These are phyloP conservation scores for Psittacula derbiana DNA, from an alignment of 2,797 vertebrate genomes.

Conservation along the genomic window DNA sequence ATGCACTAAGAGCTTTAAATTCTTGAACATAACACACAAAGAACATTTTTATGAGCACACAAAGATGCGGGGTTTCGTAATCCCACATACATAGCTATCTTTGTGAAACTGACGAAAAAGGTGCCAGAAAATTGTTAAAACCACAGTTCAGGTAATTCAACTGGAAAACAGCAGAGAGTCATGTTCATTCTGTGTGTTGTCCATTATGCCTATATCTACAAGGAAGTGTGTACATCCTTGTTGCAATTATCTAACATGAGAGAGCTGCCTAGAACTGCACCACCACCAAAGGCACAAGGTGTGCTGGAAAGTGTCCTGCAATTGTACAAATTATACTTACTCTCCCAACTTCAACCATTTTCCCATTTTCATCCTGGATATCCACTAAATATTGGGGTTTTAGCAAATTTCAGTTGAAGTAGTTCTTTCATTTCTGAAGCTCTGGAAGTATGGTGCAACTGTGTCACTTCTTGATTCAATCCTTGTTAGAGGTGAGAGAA, in stretches of 20 bases:
- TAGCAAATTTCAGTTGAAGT: not conserved
- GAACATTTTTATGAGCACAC: not conserved
- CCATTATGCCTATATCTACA: not conserved
- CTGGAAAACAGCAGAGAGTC: not conserved
- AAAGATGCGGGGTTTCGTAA: not conserved
- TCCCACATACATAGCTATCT: accelerated
- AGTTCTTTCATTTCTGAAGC: not conserved
- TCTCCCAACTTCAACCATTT: not conserved
- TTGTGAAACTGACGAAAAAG: not conserved
- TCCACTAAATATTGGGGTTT: not conserved
- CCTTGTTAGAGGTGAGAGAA: not conserved
- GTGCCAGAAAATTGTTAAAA: not conserved
- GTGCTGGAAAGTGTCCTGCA: not conserved
- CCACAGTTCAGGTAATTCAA: not conserved
- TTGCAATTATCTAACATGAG: not conserved
- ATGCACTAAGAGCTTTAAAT: not conserved
- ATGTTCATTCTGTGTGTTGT: not conserved
- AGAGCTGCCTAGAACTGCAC: not conserved
- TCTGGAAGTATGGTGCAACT: not conserved
- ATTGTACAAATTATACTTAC: not conserved
- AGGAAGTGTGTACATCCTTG: not conserved
- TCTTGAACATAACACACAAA: not conserved
- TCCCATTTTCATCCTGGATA: not conserved
- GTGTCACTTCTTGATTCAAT: not conserved
- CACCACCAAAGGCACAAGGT: not conserved